Evolutionary conservation across 2,888 invertebrate species (phyloP), one percentile per base, ranked within the genome.

Genomic region (Zygaena filipendulae): DNA sequence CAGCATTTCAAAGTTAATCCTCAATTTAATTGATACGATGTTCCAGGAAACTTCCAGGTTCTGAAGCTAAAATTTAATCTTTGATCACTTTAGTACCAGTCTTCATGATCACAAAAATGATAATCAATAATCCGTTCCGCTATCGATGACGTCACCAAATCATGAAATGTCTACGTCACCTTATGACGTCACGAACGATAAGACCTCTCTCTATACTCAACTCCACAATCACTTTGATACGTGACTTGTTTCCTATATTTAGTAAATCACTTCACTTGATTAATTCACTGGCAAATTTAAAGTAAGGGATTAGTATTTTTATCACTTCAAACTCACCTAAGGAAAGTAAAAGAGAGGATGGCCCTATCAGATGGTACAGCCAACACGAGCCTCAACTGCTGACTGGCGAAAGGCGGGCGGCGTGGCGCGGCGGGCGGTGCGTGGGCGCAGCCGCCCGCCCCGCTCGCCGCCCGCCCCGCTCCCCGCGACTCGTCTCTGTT

Each of bases 361-460:
- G 79, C 77, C 75, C 79, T 75, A 74, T 51, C 49, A 53, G 80
- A 77, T 79, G 80, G 86, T 87, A 87, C 86, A 87, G 82, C 82
- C 80, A 75, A 75, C 79, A 72, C 77, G 75, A 77, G 75, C 51
- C 74, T 71, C 81, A 72, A 70, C 64, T 69, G 74, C 77, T 79
- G 77, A 79, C 72, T 75, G 71, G 68, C 50, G 63, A 52, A 54
- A 56, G 59, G 68, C 74, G 75, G 70, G 74, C 70, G 77, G 75
- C 56, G 72, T 72, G 74, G 70, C 57, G 67, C 66, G 69, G 69
- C 63, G 69, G 64, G 66, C 53, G 43, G 36, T 57, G 71, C 71
- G 72, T 71, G 54, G 69, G 71, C 69, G 70, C 62, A 50, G 35
- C 25, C 35, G 35, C 45, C 47, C 46, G 50, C 42, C 45, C 29